Evolutionary conservation across 2,888 invertebrate genomes (phyloP).

Genomic region (Stenchaetothrips biformis): DNA sequence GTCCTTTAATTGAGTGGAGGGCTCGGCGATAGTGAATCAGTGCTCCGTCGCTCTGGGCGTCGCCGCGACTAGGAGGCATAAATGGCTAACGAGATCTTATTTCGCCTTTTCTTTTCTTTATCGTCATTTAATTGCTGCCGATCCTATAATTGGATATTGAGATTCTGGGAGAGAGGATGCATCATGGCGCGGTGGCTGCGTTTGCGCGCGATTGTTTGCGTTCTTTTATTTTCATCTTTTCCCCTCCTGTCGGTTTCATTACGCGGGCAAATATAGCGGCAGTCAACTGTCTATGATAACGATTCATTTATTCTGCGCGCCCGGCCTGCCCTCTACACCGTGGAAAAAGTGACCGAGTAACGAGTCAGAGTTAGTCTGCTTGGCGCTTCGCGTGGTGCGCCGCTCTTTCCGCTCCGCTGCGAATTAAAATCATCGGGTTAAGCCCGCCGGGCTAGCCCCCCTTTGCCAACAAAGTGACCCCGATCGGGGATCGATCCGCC

Average conservation of each 20-base stretch:
- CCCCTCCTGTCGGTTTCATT: not conserved
- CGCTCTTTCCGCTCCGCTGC: no score
- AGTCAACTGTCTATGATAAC: not conserved
- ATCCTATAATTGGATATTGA: not conserved
- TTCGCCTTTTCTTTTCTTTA: not conserved
- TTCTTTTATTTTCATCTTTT: not conserved
- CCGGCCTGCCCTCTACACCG: not conserved
- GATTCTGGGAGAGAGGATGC: not conserved
- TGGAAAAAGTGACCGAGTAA: not conserved
- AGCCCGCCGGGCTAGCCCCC: no score
- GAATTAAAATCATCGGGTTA: no score
- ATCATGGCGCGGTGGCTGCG: not conserved
- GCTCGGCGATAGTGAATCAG: no score
- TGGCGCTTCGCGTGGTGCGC: no score
- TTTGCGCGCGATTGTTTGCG: not conserved
- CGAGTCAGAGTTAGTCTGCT: no score
- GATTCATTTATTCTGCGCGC: no score
- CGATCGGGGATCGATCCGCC: no score
- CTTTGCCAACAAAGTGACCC: no score
- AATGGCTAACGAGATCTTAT: not conserved
- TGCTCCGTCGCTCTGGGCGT: not conserved
- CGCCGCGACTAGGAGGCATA: not conserved
- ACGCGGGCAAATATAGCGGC: not conserved
- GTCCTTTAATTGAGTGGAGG: no score
- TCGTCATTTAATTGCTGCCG: not conserved